Evolutionary conservation across 2,888 invertebrate species (phyloP), one percentile per base, ranked within the genome.

Genomic region (Acrocyrtus sp.): DNA sequence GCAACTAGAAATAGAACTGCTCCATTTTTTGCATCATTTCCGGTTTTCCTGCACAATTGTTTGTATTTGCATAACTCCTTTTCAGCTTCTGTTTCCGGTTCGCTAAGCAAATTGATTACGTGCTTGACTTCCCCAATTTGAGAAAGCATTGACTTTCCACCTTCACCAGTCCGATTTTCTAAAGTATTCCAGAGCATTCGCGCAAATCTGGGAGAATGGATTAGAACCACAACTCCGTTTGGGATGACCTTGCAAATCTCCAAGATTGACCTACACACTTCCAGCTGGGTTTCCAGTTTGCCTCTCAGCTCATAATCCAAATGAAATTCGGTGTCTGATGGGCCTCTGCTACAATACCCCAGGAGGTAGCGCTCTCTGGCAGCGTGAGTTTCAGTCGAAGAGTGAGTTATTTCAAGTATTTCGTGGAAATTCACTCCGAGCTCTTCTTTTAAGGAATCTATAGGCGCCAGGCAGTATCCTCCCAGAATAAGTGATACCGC

Each of bases 141-240:
- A n/a, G n/a, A n/a, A n/a, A n/a, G n/a, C n/a, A 19, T 1, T 60
- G 60, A 22, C 62, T 62, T 22, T 60, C 57, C 15, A 10, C n/a
- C 57, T 48, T 76, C 77, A 58, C 48, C 61, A 50, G 72, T 75
- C 0, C 50, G 3, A 0, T 21, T 24, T 24, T n/a, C n/a, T n/a
- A 17, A 0, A 10, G 76, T 50, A 29, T 51, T 56, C 5, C 27
- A 54, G 21, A 76, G 8, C 0, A 41, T 29, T 10, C 41, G 29
- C 50, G 27, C 43, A 26, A 8, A 2, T 19, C 3, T 0, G 3
- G 43, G 45, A 53, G 78, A 76, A 0, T 73, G 63, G 17, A 75
- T 19, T 54, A 78, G 74, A 1, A 78, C 65, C 0, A 78, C 43
- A 3, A 78, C 70, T 12, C 79, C 79, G 41, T 72, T 53, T 15